Base-by-base conservation (phyloP, 2,888 invertebrate species). In the Gymnosoma rotundatum region DNA sequence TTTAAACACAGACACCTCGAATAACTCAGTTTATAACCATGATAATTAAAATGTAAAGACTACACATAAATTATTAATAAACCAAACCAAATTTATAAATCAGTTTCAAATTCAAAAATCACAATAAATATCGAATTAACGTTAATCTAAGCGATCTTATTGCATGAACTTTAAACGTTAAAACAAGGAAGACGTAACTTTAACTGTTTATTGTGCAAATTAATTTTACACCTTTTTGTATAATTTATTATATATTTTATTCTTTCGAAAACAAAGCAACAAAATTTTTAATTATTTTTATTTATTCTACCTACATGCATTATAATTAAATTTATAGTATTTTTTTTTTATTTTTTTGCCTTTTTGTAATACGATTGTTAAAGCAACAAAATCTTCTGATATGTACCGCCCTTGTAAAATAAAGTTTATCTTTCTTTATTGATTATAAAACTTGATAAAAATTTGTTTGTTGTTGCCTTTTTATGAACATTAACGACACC, bases 391-490 rank as follows among this genome's bases (percentile, higher is more conserved):
- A 56, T 66, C 67, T 25, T 63, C 21, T 42, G 54, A 78, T 45
- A 63, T 63, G 36, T 32, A 48, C 78, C 73, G 78, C 69, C 74
- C 78, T 83, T 83, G 78, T 83, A 78, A 69, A 83, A 69, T 74
- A 60, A 74, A 74, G 32, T 64, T 83, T 78, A 83, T 78, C 78
- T 78, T 58, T 48, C 52, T 50, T 78, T 83, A 78, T 74, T 74
- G 83, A 83, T 83, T 78, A 83, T 32, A 70, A 63, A 78, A 74
- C 56, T 42, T 83, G 83, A 83, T 83, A 78, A 82, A 1, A 38
- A 21, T 18, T 36, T 58, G 32, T 66, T 66, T 66, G 7, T 36
- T 20, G 25, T 25, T 56, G n/a, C n/a, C n/a, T 42, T 52, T 52
- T 52, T 4, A n/a, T 25, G 25, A 38, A 60, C 36, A 64, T 45